Conservation (phyloP, 2,888 invertebrate genomes). For the Dryomyza anilis region DNA sequence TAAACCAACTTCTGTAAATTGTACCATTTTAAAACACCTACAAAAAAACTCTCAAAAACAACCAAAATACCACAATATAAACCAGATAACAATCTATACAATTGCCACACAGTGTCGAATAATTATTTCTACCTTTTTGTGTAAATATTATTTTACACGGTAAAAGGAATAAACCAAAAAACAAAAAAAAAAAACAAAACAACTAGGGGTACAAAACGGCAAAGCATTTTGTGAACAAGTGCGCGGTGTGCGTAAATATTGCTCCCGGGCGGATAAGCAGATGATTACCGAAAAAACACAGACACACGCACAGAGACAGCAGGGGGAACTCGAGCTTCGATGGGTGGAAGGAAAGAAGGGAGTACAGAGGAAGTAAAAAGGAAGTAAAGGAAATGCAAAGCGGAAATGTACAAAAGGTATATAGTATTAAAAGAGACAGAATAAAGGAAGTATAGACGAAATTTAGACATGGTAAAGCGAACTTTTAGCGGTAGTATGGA, state of each 20-base stretch:
- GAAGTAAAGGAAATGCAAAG: neutral
- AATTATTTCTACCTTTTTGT: slow-evolving; percentile 52
- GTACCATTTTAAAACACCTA: too few species aligned
- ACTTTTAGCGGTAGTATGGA: too few species aligned
- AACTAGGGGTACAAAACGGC: neutral
- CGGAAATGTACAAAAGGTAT: neutral
- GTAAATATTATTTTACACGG: slow-evolving; percentile 18
- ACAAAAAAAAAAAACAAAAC: too few species aligned
- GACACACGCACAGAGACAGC: neutral
- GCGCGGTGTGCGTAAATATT: slow-evolving; percentile 53
- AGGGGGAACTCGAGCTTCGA: neutral
- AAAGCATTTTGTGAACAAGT: slow-evolving; percentile 45
- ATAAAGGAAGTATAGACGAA: too few species aligned
- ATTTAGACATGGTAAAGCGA: too few species aligned
- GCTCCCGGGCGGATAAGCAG: slow-evolving; percentile 59
- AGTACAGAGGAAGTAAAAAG: neutral
- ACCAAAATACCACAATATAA: slow-evolving; percentile 30
- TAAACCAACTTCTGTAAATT: too few species aligned
- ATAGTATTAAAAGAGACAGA: neutral
- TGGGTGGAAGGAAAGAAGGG: neutral
- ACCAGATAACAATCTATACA: slow-evolving; percentile 53
- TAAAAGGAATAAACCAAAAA: slow-evolving; percentile 6
- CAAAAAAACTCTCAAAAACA: neutral
- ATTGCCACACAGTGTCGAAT: slow-evolving; percentile 54
- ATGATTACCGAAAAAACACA: slow-evolving; percentile 40